A percentile compares a stretch with the other conserved stretches of the same genome.
phyloP scores from a whole-genome alignment of 1,140 invertebrate species.

The Bicyclus anynana region DNA sequence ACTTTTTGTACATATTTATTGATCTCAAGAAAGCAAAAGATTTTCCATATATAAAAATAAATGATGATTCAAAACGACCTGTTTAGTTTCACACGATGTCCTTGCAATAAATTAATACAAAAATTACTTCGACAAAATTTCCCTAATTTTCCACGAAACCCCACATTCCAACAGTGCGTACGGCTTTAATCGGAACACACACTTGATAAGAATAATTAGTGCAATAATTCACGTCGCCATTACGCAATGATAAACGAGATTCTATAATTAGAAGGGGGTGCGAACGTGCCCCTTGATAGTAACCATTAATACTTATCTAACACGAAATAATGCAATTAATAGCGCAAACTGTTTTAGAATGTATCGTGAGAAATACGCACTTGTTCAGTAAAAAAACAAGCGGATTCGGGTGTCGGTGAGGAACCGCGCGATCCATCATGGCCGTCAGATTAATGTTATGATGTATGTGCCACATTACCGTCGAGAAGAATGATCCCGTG shows the following conservation, averaged over 20 bases:
- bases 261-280: slow-evolving; percentile 62
- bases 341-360: slow-evolving; percentile 55
- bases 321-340: slow-evolving; percentile 72
- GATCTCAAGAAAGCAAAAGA: no score
- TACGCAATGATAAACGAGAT: slow-evolving; percentile 58
- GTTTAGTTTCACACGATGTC: no score
- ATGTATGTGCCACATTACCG: slow-evolving; percentile 40
- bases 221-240: slow-evolving; percentile 53
- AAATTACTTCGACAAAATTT: neutral
- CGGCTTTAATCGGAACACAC: neutral
- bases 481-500: slow-evolving; percentile 23
- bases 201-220: slow-evolving; percentile 44
- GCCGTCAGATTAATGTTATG: slow-evolving; percentile 53
- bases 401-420: slow-evolving; percentile 27
- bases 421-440: slow-evolving; percentile 50
- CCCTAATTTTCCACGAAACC: neutral
- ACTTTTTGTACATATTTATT: no score
- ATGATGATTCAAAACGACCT: no score
- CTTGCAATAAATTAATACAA: neutral
- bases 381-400: slow-evolving; percentile 63
- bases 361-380: slow-evolving; percentile 63
- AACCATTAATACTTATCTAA: slow-evolving; percentile 60
- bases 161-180: slow-evolving; percentile 10
- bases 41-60: no score
- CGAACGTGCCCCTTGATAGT: slow-evolving; percentile 46